Evolutionary conservation across 2,797 vertebrate species (phyloP), one percentile per base, ranked within the genome.

Genomic region (Peromyscus eremicus): DNA sequence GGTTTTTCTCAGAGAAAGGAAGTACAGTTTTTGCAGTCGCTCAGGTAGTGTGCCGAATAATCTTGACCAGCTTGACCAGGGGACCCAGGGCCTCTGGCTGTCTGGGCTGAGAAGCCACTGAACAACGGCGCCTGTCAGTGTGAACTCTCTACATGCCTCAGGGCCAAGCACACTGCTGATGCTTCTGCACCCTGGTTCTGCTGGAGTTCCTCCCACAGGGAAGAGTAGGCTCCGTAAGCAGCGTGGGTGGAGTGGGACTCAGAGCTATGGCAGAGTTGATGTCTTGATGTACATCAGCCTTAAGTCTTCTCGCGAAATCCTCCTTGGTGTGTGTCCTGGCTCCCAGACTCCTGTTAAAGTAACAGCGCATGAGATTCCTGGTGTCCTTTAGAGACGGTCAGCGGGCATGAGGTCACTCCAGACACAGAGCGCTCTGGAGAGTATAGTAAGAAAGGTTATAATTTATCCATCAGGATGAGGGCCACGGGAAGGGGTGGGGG

Each of bases 301-400:
- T 76, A 64, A 79, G 52, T 94, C 55, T 79, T 91, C 52, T 68
- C 2, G 0, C 21, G 49, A 95, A 93, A 75, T 83, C 62, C 32
- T n/a, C 37, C 37, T 66, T 37, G 70, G 29, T n/a, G 70, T 85
- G 40, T 62, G 64, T 60, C 82, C 64, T 2, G 46, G 86, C 52
- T 92, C 94, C 93, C 68, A 82, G 37, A 70, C 16, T 95, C 92
- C 64, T 83, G 12, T 60, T 46, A 92, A 94, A 94, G 77, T n/a
- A 62, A 83, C 2, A 76, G 21, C 25, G 82, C 70, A 52, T 21
- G 76, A 68, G 89, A 94, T 91, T 60, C 40, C 71, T 60, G 62
- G 29, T 52, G 49, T 40, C 27, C 37, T 62, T 90, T 64, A 77
- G 71, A 96, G 92, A 79, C 17, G 10, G 0, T 29, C 62, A n/a